These are phyloP conservation scores for Mesoligia furuncula DNA, from an alignment of 2,888 invertebrate genomes.

Conservation along the genomic window DNA sequence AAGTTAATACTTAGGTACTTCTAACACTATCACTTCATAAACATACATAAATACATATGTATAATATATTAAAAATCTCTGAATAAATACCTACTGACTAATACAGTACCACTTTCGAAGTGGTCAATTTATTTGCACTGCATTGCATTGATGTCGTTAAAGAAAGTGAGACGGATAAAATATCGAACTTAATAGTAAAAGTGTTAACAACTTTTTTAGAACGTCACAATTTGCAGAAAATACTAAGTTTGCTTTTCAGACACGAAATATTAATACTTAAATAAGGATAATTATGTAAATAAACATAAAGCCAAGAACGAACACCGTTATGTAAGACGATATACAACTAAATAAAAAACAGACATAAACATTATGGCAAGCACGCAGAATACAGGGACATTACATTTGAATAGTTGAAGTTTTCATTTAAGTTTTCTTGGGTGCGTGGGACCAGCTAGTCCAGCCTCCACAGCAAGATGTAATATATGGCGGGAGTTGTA, in stretches of 20 bases:
- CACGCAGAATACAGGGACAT: conserved; percentile 10
- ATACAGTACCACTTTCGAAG: conserved; percentile 24
- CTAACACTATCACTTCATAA: conserved; percentile 33
- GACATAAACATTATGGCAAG: conserved; percentile 14
- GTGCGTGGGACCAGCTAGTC: not conserved
- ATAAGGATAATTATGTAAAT: conserved; percentile 9
- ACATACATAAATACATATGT: conserved; percentile 33
- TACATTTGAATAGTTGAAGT: not conserved
- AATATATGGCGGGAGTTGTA: not conserved
- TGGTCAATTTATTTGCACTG: conserved; percentile 20
- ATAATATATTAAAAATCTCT: conserved; percentile 34
- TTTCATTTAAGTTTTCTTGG: too few relatives aligned
- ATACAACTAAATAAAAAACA: conserved; percentile 1
- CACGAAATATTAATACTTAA: conserved; percentile 8
- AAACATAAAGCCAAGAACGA: conserved; percentile 24
- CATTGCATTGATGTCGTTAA: conserved; percentile 35
- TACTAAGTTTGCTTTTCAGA: conserved; percentile 7
- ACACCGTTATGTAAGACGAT: not conserved
- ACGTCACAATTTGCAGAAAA: conserved; percentile 5
- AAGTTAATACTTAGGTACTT: conserved; percentile 46
- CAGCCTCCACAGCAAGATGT: not conserved
- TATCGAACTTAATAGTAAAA: not conserved
- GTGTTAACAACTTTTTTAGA: not conserved
- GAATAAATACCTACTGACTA: conserved; percentile 38
- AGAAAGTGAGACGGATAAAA: conserved; percentile 40